These are phyloP conservation scores for Castor canadensis DNA, from an alignment of 2,113 vertebrate species.

Conservation along the genomic window DNA sequence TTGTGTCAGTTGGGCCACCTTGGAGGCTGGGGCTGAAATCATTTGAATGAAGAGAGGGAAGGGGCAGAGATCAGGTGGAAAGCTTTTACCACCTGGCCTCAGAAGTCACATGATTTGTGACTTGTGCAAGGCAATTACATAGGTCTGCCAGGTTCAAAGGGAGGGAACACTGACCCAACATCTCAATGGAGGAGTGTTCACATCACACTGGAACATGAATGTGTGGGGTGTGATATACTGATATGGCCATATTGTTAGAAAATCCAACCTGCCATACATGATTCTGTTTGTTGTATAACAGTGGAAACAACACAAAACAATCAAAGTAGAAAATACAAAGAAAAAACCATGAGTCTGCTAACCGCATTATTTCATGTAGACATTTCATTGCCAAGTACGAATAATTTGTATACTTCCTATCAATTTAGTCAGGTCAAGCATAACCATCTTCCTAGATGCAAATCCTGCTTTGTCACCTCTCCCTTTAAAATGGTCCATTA, in stretches of 20 bases:
- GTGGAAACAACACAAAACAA: not conserved
- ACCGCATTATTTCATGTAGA: not conserved
- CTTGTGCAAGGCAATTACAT: not conserved
- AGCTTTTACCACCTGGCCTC: not conserved
- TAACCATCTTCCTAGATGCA: not conserved
- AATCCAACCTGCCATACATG: not conserved
- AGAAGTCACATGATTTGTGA: not conserved
- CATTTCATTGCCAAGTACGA: not conserved
- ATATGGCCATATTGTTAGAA: not conserved
- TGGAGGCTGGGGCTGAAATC: not conserved
- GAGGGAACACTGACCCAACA: not conserved
- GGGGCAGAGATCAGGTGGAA: not conserved
- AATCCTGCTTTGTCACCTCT: not conserved
- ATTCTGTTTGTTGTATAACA: constrained; percentile 10
- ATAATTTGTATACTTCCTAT: not conserved
- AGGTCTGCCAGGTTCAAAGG: not conserved
- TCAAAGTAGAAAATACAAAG: constrained; percentile 13
- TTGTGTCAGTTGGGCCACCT: not conserved
- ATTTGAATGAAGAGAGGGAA: not conserved
- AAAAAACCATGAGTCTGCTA: not conserved
- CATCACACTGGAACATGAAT: not conserved
- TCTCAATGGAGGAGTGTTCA: not conserved
- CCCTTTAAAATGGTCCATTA: not conserved
- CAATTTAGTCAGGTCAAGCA: not conserved
- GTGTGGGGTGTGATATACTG: not conserved